Evolutionary conservation across 2,113 vertebrate species (phyloP).

Genomic region (Ia io): DNA sequence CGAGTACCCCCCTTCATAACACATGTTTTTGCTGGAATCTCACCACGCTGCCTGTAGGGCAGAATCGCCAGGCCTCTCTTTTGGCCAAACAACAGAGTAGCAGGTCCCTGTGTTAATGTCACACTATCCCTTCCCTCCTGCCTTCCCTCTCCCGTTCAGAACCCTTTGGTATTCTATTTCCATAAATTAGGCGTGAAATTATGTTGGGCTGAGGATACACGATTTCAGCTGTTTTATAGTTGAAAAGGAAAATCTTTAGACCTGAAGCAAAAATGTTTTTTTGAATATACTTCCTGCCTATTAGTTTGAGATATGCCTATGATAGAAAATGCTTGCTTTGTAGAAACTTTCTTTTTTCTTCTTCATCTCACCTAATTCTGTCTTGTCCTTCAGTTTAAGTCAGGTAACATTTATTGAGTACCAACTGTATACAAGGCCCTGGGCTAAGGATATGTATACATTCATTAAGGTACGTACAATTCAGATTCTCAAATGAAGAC

Average conservation of each 20-base stretch:
- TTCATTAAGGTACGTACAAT: background rate
- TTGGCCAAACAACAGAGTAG: constrained; percentile 70
- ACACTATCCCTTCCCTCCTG: constrained; percentile 64
- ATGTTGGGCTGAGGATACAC: constrained; percentile 74
- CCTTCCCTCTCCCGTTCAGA: constrained; percentile 63
- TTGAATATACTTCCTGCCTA: constrained; percentile 71
- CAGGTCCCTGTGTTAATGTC: constrained; percentile 72
- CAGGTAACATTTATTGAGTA: background rate
- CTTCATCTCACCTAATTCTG: constrained; percentile 41
- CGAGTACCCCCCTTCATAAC: constrained; percentile 71
- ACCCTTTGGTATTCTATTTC: constrained; percentile 74
- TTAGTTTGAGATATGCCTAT: constrained; percentile 70
- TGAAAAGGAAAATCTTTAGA: constrained; percentile 74
- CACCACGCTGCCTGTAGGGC: constrained; percentile 70
- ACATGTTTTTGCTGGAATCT: constrained; percentile 84
- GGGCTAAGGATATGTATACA: background rate
- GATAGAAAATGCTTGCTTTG: constrained; percentile 60
- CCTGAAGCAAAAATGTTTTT: constrained; percentile 66
- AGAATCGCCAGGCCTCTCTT: constrained; percentile 66
- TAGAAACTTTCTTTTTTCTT: constrained; percentile 51
- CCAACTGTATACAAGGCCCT: background rate
- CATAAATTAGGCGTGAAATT: constrained; percentile 82
- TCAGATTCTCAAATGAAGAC: background rate
- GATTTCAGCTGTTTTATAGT: constrained; percentile 79
- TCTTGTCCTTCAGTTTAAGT: constrained; percentile 44